Conservation (phyloP, 2,113 vertebrate species). For the Oryzias curvinotus region DNA sequence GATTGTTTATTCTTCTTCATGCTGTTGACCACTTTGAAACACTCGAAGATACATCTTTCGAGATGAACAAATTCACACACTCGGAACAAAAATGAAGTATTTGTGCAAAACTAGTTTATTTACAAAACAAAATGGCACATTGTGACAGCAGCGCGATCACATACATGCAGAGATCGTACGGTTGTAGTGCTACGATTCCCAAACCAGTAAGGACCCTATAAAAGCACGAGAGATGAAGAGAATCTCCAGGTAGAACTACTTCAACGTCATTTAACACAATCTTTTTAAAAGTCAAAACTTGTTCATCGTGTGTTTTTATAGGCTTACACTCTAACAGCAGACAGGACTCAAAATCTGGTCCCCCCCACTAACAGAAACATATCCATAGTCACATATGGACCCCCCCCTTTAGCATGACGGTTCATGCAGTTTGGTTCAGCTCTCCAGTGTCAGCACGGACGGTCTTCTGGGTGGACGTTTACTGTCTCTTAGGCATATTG, state of each 20-base stretch:
- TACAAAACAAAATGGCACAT: conserved; percentile 98
- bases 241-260: conserved; percentile 43
- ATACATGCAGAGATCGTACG: conserved; percentile 88
- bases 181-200: conserved; percentile 71
- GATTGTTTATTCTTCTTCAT: neutral
- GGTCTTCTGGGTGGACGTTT: conserved; percentile 72
- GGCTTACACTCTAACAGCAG: conserved; percentile 3
- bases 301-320: conserved; percentile 29
- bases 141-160: conserved; percentile 88
- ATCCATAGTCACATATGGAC: conserved; percentile 5
- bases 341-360: conserved; percentile 25
- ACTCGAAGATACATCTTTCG: neutral
- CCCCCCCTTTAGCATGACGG: neutral
- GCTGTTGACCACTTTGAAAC: neutral
- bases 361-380: conserved; percentile 16
- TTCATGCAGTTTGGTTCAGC: conserved; percentile 12
- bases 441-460: too few species aligned
- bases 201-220: conserved; percentile 32
- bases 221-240: conserved; percentile 29
- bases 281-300: conserved; percentile 18
- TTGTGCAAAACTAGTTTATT: conserved; percentile 99
- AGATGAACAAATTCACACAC: neutral
- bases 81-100: conserved; percentile 64
- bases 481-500: conserved; percentile 79
- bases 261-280: conserved; percentile 22